Evolutionary conservation across 2,113 vertebrate genomes (phyloP).

Genomic region (Cynocephalus volans): DNA sequence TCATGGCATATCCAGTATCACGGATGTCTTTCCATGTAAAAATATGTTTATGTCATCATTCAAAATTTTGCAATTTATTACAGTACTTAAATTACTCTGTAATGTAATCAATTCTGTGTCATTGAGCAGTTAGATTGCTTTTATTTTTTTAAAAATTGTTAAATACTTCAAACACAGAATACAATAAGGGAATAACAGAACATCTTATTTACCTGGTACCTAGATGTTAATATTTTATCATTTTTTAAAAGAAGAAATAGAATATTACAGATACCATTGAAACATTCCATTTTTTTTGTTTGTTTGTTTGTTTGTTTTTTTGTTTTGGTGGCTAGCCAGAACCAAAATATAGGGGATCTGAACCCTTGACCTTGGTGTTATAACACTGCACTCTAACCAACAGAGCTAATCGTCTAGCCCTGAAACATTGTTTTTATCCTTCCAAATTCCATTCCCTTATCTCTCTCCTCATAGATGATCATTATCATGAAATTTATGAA

Average conservation of each 20-base stretch:
- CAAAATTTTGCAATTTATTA: background rate
- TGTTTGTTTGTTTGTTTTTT: no score
- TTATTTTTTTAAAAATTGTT: background rate
- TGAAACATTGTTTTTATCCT: background rate
- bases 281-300: background rate
- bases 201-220: background rate
- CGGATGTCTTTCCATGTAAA: background rate
- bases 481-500: background rate
- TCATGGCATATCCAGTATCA: background rate
- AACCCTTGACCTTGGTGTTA: no score
- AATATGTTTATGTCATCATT: slow-evolving; percentile 1
- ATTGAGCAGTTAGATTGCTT: background rate
- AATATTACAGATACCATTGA: background rate
- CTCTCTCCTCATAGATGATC: background rate
- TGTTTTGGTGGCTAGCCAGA: no score
- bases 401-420: no score
- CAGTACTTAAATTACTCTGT: background rate
- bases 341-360: no score
- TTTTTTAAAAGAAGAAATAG: background rate
- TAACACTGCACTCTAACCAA: no score
- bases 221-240: background rate
- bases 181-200: background rate
- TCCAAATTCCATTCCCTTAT: background rate
- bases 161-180: background rate
- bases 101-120: background rate